Conservation (phyloP, 2,113 vertebrate genomes). For the Myiozetetes cayanensis region DNA sequence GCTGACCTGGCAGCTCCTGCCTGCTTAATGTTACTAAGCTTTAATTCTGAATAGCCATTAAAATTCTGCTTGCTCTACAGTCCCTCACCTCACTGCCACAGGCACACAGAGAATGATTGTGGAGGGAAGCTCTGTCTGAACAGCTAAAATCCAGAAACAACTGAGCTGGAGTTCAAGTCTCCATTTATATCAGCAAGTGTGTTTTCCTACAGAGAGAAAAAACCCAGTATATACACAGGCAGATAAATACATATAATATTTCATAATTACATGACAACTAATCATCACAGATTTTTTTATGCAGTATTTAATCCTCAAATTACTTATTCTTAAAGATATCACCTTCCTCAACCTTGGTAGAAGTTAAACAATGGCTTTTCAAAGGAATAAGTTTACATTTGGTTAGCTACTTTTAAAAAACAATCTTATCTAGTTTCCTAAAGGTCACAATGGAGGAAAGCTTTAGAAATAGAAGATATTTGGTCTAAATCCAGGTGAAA, state of each 20-base stretch:
- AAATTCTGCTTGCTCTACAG: constrained; percentile 41
- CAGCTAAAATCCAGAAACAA: background rate
- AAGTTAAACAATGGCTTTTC: background rate
- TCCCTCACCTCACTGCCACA: constrained; percentile 11
- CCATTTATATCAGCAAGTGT: background rate
- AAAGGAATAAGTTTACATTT: background rate
- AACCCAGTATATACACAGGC: background rate
- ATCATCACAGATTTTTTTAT: background rate
- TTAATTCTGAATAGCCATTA: constrained; percentile 57
- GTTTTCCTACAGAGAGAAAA: background rate
- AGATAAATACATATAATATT: background rate
- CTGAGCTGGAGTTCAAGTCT: background rate
- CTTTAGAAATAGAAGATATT: background rate
- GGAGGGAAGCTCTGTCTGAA: background rate
- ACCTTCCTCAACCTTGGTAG: background rate
- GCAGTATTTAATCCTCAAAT: background rate
- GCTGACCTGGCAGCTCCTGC: constrained; percentile 44
- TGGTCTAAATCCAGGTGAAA: background rate
- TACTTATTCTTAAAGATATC: background rate
- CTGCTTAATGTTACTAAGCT: constrained; percentile 49
- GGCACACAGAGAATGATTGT: background rate
- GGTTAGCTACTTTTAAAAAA: background rate
- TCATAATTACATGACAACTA: background rate
- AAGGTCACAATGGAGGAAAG: background rate
- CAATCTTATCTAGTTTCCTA: background rate